A percentile compares a stretch with the other conserved stretches of the same genome.
These are phyloP conservation scores for Thunnus thynnus DNA, from an alignment of 2,113 vertebrate genomes.

Conservation along the genomic window DNA sequence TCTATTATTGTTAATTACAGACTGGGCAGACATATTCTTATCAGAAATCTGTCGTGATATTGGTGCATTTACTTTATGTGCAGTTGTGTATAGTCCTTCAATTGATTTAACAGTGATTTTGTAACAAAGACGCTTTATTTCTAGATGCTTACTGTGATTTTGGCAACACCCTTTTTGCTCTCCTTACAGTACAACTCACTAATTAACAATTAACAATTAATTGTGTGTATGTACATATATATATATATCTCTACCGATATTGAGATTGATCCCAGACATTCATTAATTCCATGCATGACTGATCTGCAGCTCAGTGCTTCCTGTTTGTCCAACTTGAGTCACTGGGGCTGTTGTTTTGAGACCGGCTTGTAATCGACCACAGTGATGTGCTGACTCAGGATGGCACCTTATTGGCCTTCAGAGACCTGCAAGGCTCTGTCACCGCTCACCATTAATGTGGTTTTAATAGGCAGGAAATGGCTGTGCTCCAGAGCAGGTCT, in stretches of 20 bases:
- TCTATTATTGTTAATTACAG: conserved; percentile 43
- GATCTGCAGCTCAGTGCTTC: conserved; percentile 17
- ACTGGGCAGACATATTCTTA: conserved; percentile 22
- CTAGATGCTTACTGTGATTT: conserved; percentile 5
- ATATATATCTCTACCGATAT: background rate
- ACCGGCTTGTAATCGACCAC: conserved; percentile 48
- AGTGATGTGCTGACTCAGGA: conserved; percentile 66
- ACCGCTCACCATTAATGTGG: conserved; percentile 39
- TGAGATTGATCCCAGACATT: conserved; percentile 36
- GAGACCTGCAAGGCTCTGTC: conserved; percentile 31
- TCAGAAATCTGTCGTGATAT: conserved; percentile 27
- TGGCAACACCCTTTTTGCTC: conserved; percentile 7
- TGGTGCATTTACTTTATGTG: background rate
- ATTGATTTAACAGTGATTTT: background rate
- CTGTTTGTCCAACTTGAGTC: conserved; percentile 14
- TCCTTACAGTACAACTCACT: background rate
- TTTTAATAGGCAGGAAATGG: conserved; percentile 65
- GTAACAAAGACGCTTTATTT: background rate
- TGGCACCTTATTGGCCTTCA: conserved; percentile 41
- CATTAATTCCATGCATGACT: conserved; percentile 57
- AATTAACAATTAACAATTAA: background rate
- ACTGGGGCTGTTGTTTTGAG: conserved; percentile 24
- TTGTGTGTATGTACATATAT: too few species aligned
- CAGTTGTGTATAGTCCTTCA: background rate
- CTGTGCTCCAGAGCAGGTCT: conserved; percentile 32